These are phyloP conservation scores for Phymorhynchus buccinoides DNA, from an alignment of 1,140 invertebrate species.

Conservation along the genomic window DNA sequence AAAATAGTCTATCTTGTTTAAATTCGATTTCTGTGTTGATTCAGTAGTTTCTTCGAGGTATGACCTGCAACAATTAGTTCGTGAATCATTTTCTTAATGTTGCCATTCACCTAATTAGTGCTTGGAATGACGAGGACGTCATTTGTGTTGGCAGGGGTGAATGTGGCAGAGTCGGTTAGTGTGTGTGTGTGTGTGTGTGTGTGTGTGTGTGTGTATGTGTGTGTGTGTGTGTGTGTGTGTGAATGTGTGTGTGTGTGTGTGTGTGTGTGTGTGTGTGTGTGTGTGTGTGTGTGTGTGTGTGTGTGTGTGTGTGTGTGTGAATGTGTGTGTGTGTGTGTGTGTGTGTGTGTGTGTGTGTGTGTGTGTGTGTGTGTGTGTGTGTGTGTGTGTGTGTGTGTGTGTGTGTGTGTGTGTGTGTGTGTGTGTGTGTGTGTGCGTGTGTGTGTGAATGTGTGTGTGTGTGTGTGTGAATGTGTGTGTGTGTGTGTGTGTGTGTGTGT, in stretches of 20 bases:
- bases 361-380: neutral
- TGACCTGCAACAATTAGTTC: no score
- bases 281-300: constrained; percentile 15
- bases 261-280: neutral
- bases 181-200: no score
- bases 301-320: constrained; percentile 16
- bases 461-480: neutral
- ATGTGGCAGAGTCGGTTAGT: neutral
- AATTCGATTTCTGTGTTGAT: no score
- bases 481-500: neutral
- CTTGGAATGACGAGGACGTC: no score
- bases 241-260: no score
- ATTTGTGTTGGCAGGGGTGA: neutral
- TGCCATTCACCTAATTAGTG: no score
- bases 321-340: constrained; percentile 27
- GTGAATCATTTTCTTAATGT: no score
- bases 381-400: constrained; percentile 23
- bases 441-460: neutral
- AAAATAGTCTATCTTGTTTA: no score
- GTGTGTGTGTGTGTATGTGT: constrained; percentile 19
- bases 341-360: neutral
- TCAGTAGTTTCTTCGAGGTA: no score
- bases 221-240: neutral
- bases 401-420: constrained; percentile 22
- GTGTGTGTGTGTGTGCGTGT: neutral